These are phyloP conservation scores for Lasius fuliginosus DNA, from an alignment of 2,888 invertebrate species.

Conservation along the genomic window DNA sequence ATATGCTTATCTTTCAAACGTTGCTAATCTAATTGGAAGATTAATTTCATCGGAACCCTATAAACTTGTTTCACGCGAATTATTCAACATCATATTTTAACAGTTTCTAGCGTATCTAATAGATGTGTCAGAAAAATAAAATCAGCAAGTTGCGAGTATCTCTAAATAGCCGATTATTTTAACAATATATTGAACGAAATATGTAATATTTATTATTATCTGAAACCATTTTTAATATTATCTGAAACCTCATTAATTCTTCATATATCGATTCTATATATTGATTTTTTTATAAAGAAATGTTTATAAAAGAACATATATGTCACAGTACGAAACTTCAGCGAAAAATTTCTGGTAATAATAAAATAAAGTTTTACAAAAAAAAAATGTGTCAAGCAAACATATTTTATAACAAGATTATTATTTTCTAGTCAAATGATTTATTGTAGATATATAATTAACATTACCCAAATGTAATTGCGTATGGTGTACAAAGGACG, in stretches of 20 bases:
- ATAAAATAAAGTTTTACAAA: background rate
- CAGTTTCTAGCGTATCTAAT: background rate
- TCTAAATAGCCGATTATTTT: background rate
- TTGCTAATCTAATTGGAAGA: background rate
- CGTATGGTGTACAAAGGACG: background rate
- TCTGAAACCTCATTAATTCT: background rate
- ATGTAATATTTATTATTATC: background rate
- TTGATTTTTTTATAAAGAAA: background rate
- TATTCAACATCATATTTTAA: background rate
- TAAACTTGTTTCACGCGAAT: conserved; percentile 6
- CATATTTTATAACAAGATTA: background rate
- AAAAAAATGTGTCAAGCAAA: background rate
- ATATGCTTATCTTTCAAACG: background rate
- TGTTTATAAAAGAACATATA: background rate
- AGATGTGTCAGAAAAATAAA: background rate
- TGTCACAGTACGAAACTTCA: background rate
- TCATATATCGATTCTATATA: background rate
- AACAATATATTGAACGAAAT: background rate
- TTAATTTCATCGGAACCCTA: background rate
- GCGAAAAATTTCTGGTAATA: background rate
- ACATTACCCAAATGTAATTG: conserved; percentile 5
- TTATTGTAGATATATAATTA: background rate
- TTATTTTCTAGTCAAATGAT: background rate
- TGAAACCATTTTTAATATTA: background rate
- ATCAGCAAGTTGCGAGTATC: background rate